Evolutionary conservation across 1,140 invertebrate genomes (phyloP), one percentile per base, ranked within the genome.

Genomic region (Coenobita brevimanus): DNA sequence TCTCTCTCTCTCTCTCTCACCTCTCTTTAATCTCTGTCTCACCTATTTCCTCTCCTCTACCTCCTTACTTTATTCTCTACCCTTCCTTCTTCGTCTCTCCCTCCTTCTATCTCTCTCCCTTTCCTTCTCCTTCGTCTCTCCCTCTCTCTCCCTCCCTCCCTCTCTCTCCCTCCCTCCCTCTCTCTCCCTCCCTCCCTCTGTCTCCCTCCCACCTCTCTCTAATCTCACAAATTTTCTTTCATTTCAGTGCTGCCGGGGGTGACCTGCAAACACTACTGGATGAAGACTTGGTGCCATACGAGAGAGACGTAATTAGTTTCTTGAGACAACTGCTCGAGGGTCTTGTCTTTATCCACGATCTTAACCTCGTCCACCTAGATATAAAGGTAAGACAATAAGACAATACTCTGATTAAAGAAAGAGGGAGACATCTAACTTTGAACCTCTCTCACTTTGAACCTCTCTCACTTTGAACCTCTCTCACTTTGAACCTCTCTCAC

Each of bases 331-430:
- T 96, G 85, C 93, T 96, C 73, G 95, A 96, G 92, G 96, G 95
- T 85, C 93, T 97, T 27, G 93, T 93, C 84, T 96, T 95, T 92
- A 94, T 96, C 89, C 96, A 96, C 93, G 94, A 95, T 78, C 94
- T 94, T 92, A 95, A 95, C 92, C 96, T 96, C 91, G 96, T 95
- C 89, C 96, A 96, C 93, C 94, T 96, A 90, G 96, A 96, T 92
- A 95, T 96, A 91, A 96, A 96, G 95, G 96, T 96, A 93, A 89
- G 90, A n/a, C 10, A n/a, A 57, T n/a, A 57, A n/a, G 54, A n/a
- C 10, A n/a, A 57, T 10, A n/a, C 13, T 10, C 10, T 10, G 54
- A 71, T 13, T 13, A 30, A 30, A 27, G 67, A 27, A 30, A 71
- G 67, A 71, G 67, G 67, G 67, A 4, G 6, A 17, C 4, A 8